These are phyloP conservation scores for Dendrocincla fuliginosa DNA, from an alignment of 2,797 vertebrate genomes.

Conservation along the genomic window DNA sequence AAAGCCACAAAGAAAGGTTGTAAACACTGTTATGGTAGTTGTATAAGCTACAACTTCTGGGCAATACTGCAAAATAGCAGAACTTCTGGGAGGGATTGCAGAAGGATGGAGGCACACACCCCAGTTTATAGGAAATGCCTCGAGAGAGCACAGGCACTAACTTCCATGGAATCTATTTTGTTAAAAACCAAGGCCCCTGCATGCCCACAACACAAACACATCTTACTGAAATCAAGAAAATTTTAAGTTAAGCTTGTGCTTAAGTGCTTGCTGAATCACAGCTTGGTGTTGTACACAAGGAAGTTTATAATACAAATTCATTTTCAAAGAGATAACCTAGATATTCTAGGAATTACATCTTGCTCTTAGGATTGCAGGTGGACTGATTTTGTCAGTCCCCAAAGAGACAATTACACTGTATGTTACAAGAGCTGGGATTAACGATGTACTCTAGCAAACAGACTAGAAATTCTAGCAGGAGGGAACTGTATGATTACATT, in stretches of 20 bases:
- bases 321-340: background rate
- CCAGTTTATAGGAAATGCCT: background rate
- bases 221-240: background rate
- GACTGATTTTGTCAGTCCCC: background rate
- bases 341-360: background rate
- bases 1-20: background rate
- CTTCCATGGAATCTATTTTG: background rate
- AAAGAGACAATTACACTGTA: conserved; percentile 14
- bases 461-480: conserved; percentile 11
- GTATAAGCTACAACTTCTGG: background rate
- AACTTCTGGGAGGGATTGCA: background rate
- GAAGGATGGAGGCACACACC: background rate
- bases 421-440: background rate
- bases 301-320: background rate
- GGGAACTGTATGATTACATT: background rate
- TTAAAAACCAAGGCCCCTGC: background rate
- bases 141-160: background rate
- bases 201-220: background rate
- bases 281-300: background rate
- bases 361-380: background rate
- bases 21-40: background rate
- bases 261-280: background rate
- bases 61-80: background rate
- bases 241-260: background rate
- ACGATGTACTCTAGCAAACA: background rate